These are phyloP conservation scores for Sclerurus mexicanus DNA, from an alignment of 2,113 vertebrate species.

Conservation along the genomic window DNA sequence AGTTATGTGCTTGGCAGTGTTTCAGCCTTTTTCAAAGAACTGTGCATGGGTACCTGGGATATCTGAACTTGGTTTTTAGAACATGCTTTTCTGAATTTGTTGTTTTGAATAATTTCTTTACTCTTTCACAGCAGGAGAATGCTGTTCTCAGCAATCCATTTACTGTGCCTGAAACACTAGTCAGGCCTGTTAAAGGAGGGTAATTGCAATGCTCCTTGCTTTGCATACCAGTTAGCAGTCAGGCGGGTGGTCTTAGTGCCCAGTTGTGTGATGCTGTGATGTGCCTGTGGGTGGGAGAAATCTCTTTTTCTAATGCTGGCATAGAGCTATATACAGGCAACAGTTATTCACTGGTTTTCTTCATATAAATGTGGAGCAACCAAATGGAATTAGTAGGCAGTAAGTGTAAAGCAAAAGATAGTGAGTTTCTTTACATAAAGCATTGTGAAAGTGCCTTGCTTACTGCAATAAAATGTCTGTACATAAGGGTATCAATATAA, in stretches of 20 bases:
- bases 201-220: neutral
- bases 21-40: neutral
- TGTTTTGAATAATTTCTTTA: neutral
- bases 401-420: neutral
- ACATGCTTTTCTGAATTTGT: neutral
- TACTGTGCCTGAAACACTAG: neutral
- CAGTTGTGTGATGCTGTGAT: fast-evolving
- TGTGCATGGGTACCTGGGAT: fast-evolving
- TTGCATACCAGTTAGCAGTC: neutral
- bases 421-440: neutral
- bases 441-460: neutral
- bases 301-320: neutral
- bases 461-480: neutral
- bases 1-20: neutral
- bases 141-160: neutral
- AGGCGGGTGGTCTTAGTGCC: neutral
- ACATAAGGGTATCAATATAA: fast-evolving
- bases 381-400: neutral
- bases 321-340: neutral
- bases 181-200: neutral
- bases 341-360: neutral
- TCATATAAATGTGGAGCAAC: neutral
- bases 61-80: neutral
- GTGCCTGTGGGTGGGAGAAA: neutral
- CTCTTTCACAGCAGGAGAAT: neutral